These are phyloP conservation scores for Sinocyclocheilus maitianheensis DNA, from an alignment of 2,113 vertebrate genomes.

Conservation along the genomic window DNA sequence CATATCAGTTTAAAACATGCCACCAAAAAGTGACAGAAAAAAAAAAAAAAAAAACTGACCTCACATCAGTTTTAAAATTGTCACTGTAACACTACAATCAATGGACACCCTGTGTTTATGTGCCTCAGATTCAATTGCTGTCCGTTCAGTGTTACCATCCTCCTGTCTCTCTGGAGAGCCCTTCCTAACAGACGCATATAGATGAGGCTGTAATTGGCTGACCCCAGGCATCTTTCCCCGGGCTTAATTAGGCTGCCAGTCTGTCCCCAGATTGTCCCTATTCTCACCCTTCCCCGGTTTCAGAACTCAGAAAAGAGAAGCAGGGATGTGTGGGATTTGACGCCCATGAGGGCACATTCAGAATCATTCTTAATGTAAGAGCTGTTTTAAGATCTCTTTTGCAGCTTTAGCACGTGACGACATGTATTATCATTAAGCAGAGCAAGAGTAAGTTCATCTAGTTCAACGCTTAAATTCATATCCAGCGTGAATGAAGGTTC, in stretches of 20 bases:
- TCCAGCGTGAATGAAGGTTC: conserved; percentile 19
- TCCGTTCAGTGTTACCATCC: conserved; percentile 29
- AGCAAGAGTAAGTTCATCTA: conserved; percentile 9
- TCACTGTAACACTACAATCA: background rate
- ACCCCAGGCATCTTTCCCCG: conserved; percentile 53
- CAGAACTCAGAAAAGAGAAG: conserved; percentile 13
- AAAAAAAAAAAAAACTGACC: background rate
- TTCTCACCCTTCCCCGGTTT: conserved; percentile 39
- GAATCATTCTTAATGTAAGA: background rate
- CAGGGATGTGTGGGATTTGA: conserved; percentile 38
- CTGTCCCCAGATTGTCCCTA: conserved; percentile 46
- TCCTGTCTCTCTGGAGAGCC: conserved; percentile 41
- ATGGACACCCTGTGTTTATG: background rate
- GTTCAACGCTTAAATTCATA: background rate
- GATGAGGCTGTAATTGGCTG: conserved; percentile 60
- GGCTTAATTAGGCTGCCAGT: conserved; percentile 57
- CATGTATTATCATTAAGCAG: conserved; percentile 15
- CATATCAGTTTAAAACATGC: too few relatives aligned
- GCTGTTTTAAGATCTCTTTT: conserved; percentile 35
- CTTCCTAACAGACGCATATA: conserved; percentile 49
- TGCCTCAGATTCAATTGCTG: background rate
- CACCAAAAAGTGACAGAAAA: background rate
- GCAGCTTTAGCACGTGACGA: background rate
- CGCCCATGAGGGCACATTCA: background rate
- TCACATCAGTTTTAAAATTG: background rate